Base-by-base conservation (phyloP, 2,888 invertebrate genomes). In the Tenthredo distinguenda region DNA sequence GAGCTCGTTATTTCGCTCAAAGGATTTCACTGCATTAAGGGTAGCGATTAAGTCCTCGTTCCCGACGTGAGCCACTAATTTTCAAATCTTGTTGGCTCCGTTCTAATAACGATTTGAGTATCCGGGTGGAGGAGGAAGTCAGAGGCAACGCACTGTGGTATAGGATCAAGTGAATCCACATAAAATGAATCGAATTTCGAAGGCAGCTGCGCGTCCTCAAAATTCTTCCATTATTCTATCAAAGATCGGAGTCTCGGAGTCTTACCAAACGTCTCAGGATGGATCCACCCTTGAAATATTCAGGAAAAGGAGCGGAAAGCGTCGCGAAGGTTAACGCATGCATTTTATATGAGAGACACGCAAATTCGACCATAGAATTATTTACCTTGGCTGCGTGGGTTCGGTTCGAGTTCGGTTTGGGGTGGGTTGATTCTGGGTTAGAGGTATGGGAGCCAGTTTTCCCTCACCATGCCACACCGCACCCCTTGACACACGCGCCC, bases 271-370 rank as follows among this genome's bases (percentile, higher is more conserved):
- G 40, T 62, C 62, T 21, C 40, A 6, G 81, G 62, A 62, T 62
- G 37, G 34, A 62, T 81, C 81, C 47, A 47, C 21, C n/a, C 15
- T 71, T 71, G 47, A 83, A 65, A 71, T 83, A 83, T 83, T 83
- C 83, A 71, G 4, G 31, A 47, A 65, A 71, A 71, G 65, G 31
- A 85, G 71, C 55, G 85, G 34, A 82, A 85, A 85, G 85, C 50
- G 43, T 21, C 71, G 40, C 21, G 82, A 71, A 72, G 58, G 82
- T 71, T 71, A 79, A 58, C 76, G 68, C 81, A 58, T 58, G 85
- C 72, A 85, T 82, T 26, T 71, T 72, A 55, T 72, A 43, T 72
- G 55, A 43, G 55, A 72, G 72, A 55, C 71, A 81, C 26, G 55
- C 71, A 81, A 58, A 81, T 82, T 55, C 71, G 34, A 21, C 47